These are phyloP conservation scores for Acronicta psi DNA, from an alignment of 2,888 invertebrate species.

Conservation along the genomic window DNA sequence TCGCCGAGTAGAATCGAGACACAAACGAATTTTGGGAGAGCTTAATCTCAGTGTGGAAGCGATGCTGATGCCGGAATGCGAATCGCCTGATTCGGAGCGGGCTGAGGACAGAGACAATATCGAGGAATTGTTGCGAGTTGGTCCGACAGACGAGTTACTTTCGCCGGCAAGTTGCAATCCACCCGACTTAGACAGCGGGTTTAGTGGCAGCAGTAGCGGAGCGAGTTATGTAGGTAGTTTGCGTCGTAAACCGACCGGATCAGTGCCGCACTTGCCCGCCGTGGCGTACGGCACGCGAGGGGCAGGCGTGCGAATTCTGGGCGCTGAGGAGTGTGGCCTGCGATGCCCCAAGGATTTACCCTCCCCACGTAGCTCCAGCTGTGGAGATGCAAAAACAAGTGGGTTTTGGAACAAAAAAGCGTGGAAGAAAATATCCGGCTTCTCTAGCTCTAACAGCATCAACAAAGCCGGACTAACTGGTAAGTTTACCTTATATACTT, in stretches of 20 bases:
- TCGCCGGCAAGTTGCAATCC: slow-evolving; percentile 91
- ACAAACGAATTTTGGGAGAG: slow-evolving; percentile 95
- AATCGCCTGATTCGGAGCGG: slow-evolving; percentile 90
- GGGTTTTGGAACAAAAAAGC: slow-evolving; percentile 93
- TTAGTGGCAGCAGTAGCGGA: slow-evolving; percentile 95
- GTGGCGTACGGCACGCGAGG: slow-evolving; percentile 87
- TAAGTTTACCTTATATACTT: slow-evolving; percentile 78
- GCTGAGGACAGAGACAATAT: slow-evolving; percentile 90
- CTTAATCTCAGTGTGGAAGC: slow-evolving; percentile 96
- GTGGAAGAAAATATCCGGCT: slow-evolving; percentile 93
- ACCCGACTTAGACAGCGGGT: slow-evolving; percentile 94
- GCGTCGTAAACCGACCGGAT: slow-evolving; percentile 88
- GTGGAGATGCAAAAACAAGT: slow-evolving; percentile 84
- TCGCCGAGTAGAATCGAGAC: slow-evolving; percentile 94
- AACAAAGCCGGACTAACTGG: slow-evolving; percentile 91
- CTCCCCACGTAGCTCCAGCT: slow-evolving; percentile 85
- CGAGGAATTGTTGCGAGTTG: slow-evolving; percentile 91
- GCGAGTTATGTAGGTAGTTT: slow-evolving; percentile 94
- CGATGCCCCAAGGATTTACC: slow-evolving; percentile 79
- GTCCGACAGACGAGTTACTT: slow-evolving; percentile 92
- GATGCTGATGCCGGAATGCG: slow-evolving; percentile 95
- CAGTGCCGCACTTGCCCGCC: slow-evolving; percentile 85
- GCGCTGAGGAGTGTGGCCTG: slow-evolving; percentile 80
- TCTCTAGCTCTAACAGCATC: slow-evolving; percentile 92
- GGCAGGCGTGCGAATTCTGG: slow-evolving; percentile 83